Evolutionary conservation across 2,797 vertebrate genomes (phyloP).

Genomic region (Trichosurus vulpecula): DNA sequence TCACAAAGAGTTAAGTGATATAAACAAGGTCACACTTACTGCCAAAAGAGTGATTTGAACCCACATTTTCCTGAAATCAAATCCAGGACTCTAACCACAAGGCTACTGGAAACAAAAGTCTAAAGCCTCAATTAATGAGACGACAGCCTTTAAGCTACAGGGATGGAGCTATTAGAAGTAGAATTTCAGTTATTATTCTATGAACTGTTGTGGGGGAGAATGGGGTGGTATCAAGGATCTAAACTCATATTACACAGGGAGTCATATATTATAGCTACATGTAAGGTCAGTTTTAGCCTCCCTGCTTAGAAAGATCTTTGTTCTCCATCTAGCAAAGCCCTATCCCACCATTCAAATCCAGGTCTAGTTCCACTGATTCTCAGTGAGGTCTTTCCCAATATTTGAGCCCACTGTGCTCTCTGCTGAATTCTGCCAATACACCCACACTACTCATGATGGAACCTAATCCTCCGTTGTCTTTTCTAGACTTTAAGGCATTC

Average conservation of each 20-base stretch:
- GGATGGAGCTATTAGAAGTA: neutral
- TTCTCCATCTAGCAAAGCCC: neutral
- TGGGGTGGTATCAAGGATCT: neutral
- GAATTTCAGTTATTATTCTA: neutral
- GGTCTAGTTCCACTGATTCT: neutral
- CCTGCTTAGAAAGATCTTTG: neutral
- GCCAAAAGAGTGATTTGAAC: neutral
- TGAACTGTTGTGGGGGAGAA: neutral
- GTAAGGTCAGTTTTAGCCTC: neutral
- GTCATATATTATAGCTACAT: neutral
- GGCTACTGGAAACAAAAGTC: neutral
- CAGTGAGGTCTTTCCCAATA: neutral
- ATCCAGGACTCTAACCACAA: neutral
- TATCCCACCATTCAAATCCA: neutral
- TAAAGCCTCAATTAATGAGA: neutral
- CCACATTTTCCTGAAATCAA: neutral
- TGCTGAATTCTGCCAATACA: neutral
- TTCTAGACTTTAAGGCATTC: neutral
- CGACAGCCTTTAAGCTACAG: neutral
- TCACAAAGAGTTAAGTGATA: neutral
- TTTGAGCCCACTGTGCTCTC: neutral
- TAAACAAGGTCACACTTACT: neutral
- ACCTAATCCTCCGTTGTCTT: neutral
- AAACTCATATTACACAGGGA: neutral
- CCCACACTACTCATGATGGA: neutral